Conservation (phyloP, 1,140 invertebrate genomes). For the Oryzaephilus surinamensis region DNA sequence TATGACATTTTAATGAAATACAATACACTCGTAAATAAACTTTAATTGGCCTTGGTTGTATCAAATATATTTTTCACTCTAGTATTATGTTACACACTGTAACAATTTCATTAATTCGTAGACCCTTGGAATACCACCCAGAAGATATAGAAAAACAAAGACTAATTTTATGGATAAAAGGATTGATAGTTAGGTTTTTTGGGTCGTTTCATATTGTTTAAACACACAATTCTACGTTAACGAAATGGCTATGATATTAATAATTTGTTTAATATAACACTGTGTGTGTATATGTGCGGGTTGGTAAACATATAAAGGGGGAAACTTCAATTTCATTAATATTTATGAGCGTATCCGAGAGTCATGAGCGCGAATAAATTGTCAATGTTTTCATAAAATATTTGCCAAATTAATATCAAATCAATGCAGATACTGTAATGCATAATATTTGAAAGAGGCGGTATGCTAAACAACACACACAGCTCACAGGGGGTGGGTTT, state of each 20-base stretch:
- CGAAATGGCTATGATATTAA: conserved; percentile 9
- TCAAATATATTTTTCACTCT: conserved; percentile 9
- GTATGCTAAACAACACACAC: too few species aligned
- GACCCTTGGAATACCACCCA: conserved; percentile 1
- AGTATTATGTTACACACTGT: too few species aligned
- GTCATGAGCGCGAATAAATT: conserved; percentile 32
- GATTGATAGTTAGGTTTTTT: conserved; percentile 5
- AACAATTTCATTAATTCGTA: conserved; percentile 8
- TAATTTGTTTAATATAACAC: conserved; percentile 15
- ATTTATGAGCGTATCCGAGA: conserved; percentile 30
- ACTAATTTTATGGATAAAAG: background rate
- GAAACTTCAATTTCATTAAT: conserved; percentile 29
- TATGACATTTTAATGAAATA: conserved; percentile 10
- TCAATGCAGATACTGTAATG: conserved; percentile 28
- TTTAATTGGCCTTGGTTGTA: conserved; percentile 11
- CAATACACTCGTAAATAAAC: conserved; percentile 8
- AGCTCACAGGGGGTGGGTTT: too few species aligned
- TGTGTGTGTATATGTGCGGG: conserved; percentile 25
- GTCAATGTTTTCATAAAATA: conserved; percentile 33
- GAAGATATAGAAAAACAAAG: conserved; percentile 2
- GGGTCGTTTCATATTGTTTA: conserved; percentile 6
- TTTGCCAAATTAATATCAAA: conserved; percentile 33
- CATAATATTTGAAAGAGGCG: too few species aligned
- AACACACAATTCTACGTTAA: conserved; percentile 4
- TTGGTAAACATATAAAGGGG: conserved; percentile 25